Percentiles rank a stretch among this genome's conserved stretches.
These are phyloP conservation scores for Phaedon cochleariae DNA, from an alignment of 2,888 invertebrate species.

Conservation along the genomic window DNA sequence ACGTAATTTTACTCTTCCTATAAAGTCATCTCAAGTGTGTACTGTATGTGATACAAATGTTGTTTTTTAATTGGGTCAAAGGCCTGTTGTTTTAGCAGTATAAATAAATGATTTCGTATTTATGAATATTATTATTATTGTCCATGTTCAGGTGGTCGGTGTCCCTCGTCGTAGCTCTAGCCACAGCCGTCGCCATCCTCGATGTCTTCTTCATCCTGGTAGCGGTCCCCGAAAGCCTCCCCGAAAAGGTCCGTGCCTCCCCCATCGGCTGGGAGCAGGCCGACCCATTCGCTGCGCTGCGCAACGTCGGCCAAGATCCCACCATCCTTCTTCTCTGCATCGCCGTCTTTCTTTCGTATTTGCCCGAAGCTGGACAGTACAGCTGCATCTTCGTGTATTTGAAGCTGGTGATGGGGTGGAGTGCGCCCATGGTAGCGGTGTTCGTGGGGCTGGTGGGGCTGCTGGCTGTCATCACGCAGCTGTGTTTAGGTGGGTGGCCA, in stretches of 20 bases:
- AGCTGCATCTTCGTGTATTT: constrained; percentile 99
- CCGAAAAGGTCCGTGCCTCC: constrained; percentile 83
- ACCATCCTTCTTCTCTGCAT: constrained; percentile 97
- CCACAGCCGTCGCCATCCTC: constrained; percentile 93
- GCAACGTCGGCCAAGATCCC: constrained; percentile 92
- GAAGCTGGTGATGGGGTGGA: constrained; percentile 95
- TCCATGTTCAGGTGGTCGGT: constrained; percentile 65
- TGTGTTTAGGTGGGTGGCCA: constrained; percentile 74
- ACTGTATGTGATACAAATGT: too few species aligned
- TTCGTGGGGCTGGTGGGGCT: constrained; percentile 98
- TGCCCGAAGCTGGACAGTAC: constrained; percentile 98
- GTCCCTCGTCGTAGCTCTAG: constrained; percentile 90
- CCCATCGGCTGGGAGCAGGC: constrained; percentile 98
- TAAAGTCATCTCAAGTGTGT: too few species aligned
- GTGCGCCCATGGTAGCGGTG: constrained; percentile 92
- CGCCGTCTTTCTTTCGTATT: constrained; percentile 96
- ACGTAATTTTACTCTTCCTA: too few species aligned
- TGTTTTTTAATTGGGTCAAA: too few species aligned
- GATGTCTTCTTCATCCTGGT: constrained; percentile 98
- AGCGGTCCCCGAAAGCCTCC: constrained; percentile 97
- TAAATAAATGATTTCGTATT: too few species aligned
- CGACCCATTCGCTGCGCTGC: constrained; percentile 94
- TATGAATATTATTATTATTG: too few species aligned
- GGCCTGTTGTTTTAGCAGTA: too few species aligned
- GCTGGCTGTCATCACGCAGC: constrained; percentile 94